phyloP scores from a whole-genome alignment of 2,113 vertebrate species.

The Sakesphorus luctuosus region DNA sequence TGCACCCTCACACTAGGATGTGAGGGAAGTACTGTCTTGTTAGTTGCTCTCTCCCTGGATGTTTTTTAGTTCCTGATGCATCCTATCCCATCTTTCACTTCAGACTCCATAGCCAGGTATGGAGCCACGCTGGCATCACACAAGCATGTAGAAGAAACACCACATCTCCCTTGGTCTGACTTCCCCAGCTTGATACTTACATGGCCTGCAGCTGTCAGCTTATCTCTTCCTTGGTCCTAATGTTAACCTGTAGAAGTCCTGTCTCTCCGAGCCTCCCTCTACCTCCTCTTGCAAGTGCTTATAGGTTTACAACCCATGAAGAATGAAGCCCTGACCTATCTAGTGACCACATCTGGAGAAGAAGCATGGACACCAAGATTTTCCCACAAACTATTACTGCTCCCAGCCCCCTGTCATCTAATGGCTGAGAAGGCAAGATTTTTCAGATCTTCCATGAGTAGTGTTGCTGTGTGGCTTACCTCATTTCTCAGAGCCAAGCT shows the following conservation, averaged over 20 bases:
- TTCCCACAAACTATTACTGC: neutral
- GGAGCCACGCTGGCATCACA: neutral
- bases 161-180: fast-evolving
- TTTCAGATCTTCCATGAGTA: neutral
- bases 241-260: neutral
- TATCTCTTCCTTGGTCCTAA: neutral
- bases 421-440: neutral
- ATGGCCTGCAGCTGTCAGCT: neutral
- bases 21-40: neutral
- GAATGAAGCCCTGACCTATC: neutral
- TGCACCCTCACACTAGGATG: neutral
- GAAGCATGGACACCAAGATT: neutral
- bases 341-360: neutral
- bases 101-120: neutral
- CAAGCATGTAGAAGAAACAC: neutral
- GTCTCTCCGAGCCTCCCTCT: neutral
- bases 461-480: neutral
- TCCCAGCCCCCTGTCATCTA: neutral
- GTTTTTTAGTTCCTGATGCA: neutral
- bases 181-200: neutral
- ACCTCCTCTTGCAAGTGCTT: neutral
- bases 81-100: neutral
- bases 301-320: neutral
- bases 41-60: neutral
- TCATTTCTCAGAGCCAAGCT: neutral